phyloP scores from a whole-genome alignment of 2,113 vertebrate species.

The Ceuthmochares aereus region DNA sequence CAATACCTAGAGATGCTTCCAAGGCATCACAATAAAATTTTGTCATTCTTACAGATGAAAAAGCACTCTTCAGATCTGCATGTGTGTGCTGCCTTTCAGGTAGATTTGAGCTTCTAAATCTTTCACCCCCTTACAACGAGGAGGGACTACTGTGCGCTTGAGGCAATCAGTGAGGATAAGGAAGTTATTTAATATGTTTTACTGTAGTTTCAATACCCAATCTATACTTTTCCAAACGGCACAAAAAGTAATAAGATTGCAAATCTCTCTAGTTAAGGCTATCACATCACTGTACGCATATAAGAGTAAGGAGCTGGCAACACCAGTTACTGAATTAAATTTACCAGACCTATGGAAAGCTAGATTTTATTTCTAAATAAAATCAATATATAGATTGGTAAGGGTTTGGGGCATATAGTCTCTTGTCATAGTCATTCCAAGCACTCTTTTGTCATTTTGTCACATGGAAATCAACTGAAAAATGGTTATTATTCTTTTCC shows the following conservation, averaged over 20 bases:
- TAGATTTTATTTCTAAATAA: neutral
- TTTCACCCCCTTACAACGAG: neutral
- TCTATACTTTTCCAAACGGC: slow-evolving; percentile 7
- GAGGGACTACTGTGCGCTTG: neutral
- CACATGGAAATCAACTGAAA: slow-evolving; percentile 8
- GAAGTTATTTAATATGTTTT: slow-evolving; percentile 20
- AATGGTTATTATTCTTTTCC: neutral
- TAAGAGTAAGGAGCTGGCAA: neutral
- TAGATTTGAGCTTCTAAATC: slow-evolving; percentile 6
- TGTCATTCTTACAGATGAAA: slow-evolving; percentile 46
- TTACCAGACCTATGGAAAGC: neutral
- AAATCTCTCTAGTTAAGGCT: neutral
- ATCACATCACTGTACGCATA: neutral
- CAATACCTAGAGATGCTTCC: slow-evolving; percentile 34
- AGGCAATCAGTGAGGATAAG: neutral
- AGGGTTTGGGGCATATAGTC: neutral
- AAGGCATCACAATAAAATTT: slow-evolving; percentile 49
- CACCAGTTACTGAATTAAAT: slow-evolving; percentile 22
- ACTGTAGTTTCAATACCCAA: neutral
- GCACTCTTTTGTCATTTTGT: slow-evolving; percentile 13
- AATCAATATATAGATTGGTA: slow-evolving; percentile 23
- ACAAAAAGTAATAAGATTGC: slow-evolving; percentile 24
- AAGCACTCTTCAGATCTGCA: slow-evolving; percentile 16
- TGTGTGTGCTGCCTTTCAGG: neutral
- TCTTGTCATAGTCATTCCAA: slow-evolving; percentile 15